Evolutionary conservation across 2,797 vertebrate species (phyloP), one percentile per base, ranked within the genome.

Genomic region (Coilia nasus): DNA sequence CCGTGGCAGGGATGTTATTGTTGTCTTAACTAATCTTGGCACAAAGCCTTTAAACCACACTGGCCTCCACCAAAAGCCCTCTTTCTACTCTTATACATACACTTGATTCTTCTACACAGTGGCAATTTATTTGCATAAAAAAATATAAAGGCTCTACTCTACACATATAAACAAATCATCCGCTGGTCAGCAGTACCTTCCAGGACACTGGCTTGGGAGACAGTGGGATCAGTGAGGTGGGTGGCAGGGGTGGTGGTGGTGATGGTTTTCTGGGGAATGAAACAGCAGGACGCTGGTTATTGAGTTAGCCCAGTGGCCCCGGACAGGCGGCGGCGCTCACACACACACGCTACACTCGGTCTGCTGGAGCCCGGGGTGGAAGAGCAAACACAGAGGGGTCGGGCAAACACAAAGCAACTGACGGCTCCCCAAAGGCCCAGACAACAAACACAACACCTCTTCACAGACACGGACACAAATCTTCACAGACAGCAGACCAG

Each of bases 1-100:
- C 90, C 87, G 89, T 19, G 90, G 88, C 87, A 81, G 0, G 88
- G 25, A 84, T 88, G 88, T 87, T 91, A 90, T 90, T 87, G 89
- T 87, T 87, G 88, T 90, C 85, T 89, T 85, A 89, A 59, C 47
- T 85, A 87, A 88, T 88, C 86, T 57, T 78, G 88, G 89, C 85
- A 15, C 87, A 57, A 2, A 87, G 5, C 81, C 86, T 31, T 78
- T 78, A 78, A 78, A 78, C 71, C 71, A 78, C 19, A 78, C 71
- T 78, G 71, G 44, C 71, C 71, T 78, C 71, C 19, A 78, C 71
- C 71, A 78, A 78, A 44, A 44, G 71, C 31, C 35, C 35, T 44
- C 35, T 10, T 44, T 78, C 71, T 78, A 44, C 67, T 31, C 28
- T 71, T 35, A 71, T 6, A 54, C 50, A 71, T 19, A 71, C 6